Conservation (phyloP, 2,888 invertebrate species). For the Rugalucina vietnamica region DNA sequence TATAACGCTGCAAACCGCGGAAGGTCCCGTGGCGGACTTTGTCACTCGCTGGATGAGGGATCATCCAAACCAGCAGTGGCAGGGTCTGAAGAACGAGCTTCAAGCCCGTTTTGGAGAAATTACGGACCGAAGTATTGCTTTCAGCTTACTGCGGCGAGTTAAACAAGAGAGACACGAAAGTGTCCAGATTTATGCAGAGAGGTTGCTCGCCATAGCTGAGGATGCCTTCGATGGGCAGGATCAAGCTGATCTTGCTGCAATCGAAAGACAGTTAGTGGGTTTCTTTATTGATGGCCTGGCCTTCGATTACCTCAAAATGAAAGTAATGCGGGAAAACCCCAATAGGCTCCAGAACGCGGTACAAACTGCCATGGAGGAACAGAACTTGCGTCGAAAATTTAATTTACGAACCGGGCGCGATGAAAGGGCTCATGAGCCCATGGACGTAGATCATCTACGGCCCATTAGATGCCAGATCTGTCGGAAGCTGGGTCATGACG, state of each 20-base stretch:
- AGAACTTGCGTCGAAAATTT: neutral
- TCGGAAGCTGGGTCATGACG: neutral
- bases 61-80: neutral
- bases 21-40: neutral
- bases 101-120: constrained; percentile 4
- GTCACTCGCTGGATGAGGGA: neutral
- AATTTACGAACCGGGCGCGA: constrained; percentile 7
- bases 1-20: neutral
- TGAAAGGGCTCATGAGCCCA: neutral
- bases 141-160: neutral
- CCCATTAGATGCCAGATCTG: neutral
- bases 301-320: neutral
- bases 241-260: neutral
- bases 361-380: neutral
- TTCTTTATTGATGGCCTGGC: neutral
- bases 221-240: neutral
- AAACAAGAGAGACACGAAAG: too few relatives aligned
- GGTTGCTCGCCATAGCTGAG: neutral
- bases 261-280: neutral
- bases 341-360: neutral
- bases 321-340: neutral
- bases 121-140: constrained; percentile 2
- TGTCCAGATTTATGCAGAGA: neutral
- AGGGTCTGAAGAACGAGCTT: neutral
- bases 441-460: neutral